Percentiles rank a stretch among this genome's conserved stretches.
These are phyloP conservation scores for Ceyx margarethae DNA, from an alignment of 2,113 vertebrate species.

Conservation along the genomic window DNA sequence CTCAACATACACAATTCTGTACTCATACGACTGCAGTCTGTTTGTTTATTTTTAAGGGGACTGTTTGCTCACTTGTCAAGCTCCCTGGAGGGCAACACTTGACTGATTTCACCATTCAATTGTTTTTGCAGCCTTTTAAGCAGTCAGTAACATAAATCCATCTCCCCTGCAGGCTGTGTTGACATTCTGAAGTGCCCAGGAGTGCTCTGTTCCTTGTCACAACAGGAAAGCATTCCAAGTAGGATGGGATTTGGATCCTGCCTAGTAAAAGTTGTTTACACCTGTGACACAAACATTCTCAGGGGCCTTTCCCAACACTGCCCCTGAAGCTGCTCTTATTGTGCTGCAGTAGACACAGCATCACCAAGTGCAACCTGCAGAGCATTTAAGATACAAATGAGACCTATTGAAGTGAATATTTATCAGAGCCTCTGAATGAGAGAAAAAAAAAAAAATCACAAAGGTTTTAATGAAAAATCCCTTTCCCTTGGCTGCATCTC, in stretches of 20 bases:
- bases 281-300: background rate
- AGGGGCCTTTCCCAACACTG: background rate
- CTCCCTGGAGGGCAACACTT: background rate
- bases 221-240: background rate
- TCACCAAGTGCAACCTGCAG: rapidly evolving
- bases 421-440: background rate
- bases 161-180: background rate
- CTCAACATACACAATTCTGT: background rate
- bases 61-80: background rate
- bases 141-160: background rate
- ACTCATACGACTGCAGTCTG: background rate
- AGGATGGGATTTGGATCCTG: background rate
- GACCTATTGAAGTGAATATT: background rate
- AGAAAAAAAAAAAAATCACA: background rate
- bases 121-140: background rate
- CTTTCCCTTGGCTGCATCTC: rapidly evolving
- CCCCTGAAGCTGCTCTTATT: background rate
- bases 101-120: background rate
- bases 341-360: rapidly evolving
- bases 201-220: rapidly evolving
- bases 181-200: background rate
- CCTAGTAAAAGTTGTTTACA: background rate
- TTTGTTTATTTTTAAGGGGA: background rate
- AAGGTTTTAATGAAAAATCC: background rate
- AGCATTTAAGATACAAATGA: background rate